phyloP scores from a whole-genome alignment of 2,113 vertebrate species.

The Felis catus region F.catus_Fca126_mat1.0 CM031426.1:7569001-7569500 shows the following conservation, averaged over 20 bases:
- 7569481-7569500: accelerated
- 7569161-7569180: neutral
- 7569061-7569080: no score
- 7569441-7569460: neutral
- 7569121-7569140: neutral
- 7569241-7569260: neutral
- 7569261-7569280: neutral
- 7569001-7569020: neutral
- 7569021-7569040: neutral
- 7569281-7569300: neutral
- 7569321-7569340: neutral
- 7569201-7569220: neutral
- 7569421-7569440: accelerated
- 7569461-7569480: neutral
- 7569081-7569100: neutral
- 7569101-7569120: neutral
- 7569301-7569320: neutral
- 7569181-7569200: neutral
- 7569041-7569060: neutral
- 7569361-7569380: neutral
- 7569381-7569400: neutral
- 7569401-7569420: accelerated
- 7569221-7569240: neutral
- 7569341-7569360: accelerated
- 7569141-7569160: neutral